Evolutionary conservation across 2,113 vertebrate genomes (phyloP), one percentile per base, ranked within the genome.

Genomic region (Rhombomys opimus): DNA sequence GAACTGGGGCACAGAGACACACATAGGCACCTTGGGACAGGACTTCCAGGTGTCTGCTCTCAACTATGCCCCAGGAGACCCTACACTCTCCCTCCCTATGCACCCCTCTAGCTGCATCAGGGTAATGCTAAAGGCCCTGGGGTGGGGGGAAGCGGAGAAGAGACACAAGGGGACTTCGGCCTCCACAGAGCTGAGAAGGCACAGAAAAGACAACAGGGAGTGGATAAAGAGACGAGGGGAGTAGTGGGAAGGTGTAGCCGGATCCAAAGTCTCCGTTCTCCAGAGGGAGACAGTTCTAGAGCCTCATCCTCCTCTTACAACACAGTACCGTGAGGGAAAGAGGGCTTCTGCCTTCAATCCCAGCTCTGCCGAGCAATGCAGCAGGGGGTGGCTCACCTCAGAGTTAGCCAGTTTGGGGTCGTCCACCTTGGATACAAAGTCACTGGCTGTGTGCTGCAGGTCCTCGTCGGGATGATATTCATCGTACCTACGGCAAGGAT

Each of bases 331-430:
- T 72, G 20, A 88, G 18, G 78, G 32, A 96, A 91, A 41, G 32
- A 46, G 59, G 59, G 75, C 32, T 46, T 63, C 23, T 46, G n/a
- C 84, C 76, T 86, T 80, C 46, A 22, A 32, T 35, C 57, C 11
- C 61, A 93, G 73, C 32, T 89, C 84, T 87, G 65, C 90, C 35
- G 35, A 78, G 80, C 85, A 54, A 38, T 72, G 63, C 59, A 84
- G 18, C 5, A 57, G 35, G 12, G n/a, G 23, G 38, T 32, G 76
- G 82, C 99, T 99, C 97, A 99, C 99, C 99, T 99, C 99, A 85
- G 99, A 99, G 98, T 99, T 99, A 93, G 99, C 98, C 93, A 99
- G 97, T 94, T 99, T 99, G 4, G 99, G 99, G 97, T 99, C 99
- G 35, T 99, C 99, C 20, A 99, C 99, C 98, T 99, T 99, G 95